Evolutionary conservation across 2,888 invertebrate genomes (phyloP).

Genomic region (Pseudeuparius sepicola): DNA sequence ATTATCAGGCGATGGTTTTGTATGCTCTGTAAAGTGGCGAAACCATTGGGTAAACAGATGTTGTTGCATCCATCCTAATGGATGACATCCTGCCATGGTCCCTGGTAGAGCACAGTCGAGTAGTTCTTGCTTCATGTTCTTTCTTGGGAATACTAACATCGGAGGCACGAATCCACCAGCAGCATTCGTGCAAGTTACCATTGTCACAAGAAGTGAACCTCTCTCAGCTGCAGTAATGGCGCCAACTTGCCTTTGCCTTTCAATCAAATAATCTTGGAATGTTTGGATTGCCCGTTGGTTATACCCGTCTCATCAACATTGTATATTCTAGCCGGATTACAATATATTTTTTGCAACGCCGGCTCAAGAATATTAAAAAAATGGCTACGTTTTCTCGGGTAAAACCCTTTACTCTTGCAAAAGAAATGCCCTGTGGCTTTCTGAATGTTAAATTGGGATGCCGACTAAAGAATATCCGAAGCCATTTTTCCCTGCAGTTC

Average conservation of each 20-base stretch:
- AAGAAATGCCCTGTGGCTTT: slow-evolving; percentile 3
- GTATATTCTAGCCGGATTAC: slow-evolving; percentile 20
- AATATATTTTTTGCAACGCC: slow-evolving; percentile 23
- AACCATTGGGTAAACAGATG: slow-evolving; percentile 20
- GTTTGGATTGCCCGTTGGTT: no score
- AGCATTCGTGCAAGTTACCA: slow-evolving; percentile 18
- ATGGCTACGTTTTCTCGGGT: slow-evolving; percentile 17
- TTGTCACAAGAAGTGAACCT: slow-evolving; percentile 17
- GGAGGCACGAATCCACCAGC: slow-evolving; percentile 17
- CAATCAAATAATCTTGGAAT: no score
- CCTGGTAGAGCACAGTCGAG: slow-evolving; percentile 29
- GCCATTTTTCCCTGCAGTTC: no score
- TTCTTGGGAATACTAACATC: slow-evolving; percentile 15
- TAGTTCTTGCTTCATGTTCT: slow-evolving; percentile 28
- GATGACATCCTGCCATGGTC: slow-evolving; percentile 23
- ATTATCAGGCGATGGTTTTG: no score
- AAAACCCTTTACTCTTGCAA: slow-evolving; percentile 6
- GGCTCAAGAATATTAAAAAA: slow-evolving; percentile 27
- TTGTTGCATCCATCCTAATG: slow-evolving; percentile 21
- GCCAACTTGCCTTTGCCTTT: no score
- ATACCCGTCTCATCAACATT: slow-evolving; percentile 31
- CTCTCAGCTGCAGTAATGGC: slow-evolving; percentile 21
- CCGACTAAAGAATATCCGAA: slow-evolving; percentile 5
- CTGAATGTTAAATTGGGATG: slow-evolving; percentile 1
- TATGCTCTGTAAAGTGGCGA: no score